Percentiles rank a stretch among this genome's conserved stretches.
Conservation (phyloP, 2,113 vertebrate genomes). For the Myotis davidii region DNA sequence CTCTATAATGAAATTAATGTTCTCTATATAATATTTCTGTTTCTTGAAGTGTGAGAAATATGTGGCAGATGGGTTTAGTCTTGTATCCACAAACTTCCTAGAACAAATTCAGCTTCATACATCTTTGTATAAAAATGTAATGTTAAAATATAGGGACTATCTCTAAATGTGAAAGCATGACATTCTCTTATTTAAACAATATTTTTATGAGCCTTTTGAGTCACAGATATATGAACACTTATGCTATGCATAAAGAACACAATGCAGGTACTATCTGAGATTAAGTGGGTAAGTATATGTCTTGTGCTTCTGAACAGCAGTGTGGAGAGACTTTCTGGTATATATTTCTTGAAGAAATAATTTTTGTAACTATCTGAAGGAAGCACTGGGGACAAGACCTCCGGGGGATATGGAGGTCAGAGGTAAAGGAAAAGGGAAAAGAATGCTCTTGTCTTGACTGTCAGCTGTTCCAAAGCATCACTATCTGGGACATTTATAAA, state of each 20-base stretch:
- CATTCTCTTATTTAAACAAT: background rate
- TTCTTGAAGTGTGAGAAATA: background rate
- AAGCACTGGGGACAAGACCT: background rate
- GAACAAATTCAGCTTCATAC: background rate
- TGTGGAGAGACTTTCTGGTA: background rate
- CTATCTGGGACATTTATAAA: background rate
- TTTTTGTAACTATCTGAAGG: background rate
- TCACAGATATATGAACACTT: background rate
- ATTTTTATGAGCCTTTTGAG: background rate
- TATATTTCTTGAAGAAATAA: background rate
- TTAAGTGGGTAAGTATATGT: background rate
- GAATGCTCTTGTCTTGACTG: too few species aligned
- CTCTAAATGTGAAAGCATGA: too few species aligned
- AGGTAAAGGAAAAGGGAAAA: background rate
- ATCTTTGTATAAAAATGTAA: background rate
- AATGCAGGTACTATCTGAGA: background rate
- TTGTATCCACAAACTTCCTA: background rate
- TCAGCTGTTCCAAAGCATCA: background rate
- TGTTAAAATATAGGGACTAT: background rate
- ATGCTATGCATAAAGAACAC: background rate
- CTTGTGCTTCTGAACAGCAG: background rate
- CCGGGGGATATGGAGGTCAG: background rate
- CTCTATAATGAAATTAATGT: background rate
- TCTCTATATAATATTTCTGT: background rate
- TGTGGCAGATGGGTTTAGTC: background rate